Evolutionary conservation across 2,113 vertebrate species (phyloP).

Genomic region (Ctenomys sociabilis): DNA sequence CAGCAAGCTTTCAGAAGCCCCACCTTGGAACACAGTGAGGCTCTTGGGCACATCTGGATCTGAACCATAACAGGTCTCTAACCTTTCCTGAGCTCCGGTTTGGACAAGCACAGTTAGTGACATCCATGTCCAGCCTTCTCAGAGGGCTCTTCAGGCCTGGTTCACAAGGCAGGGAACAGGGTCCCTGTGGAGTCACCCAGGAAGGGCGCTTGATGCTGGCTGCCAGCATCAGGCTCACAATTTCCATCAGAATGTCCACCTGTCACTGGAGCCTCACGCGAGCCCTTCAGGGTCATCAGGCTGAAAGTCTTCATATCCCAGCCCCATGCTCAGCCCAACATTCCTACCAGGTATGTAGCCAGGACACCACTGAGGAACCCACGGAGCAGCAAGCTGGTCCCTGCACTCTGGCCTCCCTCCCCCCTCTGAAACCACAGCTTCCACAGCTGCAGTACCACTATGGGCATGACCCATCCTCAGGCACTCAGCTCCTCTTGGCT

Average conservation of each 20-base stretch:
- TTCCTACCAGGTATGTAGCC: background rate
- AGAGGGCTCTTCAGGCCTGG: rapidly evolving
- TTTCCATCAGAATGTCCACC: background rate
- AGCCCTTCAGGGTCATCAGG: no score
- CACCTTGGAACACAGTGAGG: background rate
- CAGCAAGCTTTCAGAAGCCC: background rate
- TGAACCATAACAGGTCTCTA: background rate
- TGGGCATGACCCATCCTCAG: no score
- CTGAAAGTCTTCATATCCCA: background rate
- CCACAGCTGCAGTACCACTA: no score
- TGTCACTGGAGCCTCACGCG: background rate
- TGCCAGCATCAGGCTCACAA: background rate
- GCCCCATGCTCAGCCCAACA: background rate
- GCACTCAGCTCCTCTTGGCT: no score
- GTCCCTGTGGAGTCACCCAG: background rate
- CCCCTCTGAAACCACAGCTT: background rate
- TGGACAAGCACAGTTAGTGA: rapidly evolving
- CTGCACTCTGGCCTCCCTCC: background rate
- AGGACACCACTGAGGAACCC: background rate
- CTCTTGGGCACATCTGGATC: background rate
- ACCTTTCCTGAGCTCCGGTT: background rate
- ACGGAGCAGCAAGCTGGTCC: background rate
- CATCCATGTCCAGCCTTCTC: background rate
- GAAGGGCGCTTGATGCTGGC: background rate
- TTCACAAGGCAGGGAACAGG: background rate